A percentile compares a stretch with the other conserved stretches of the same genome.
phyloP scores from a whole-genome alignment of 2,113 vertebrate genomes.

The Phaethon lepturus region DNA sequence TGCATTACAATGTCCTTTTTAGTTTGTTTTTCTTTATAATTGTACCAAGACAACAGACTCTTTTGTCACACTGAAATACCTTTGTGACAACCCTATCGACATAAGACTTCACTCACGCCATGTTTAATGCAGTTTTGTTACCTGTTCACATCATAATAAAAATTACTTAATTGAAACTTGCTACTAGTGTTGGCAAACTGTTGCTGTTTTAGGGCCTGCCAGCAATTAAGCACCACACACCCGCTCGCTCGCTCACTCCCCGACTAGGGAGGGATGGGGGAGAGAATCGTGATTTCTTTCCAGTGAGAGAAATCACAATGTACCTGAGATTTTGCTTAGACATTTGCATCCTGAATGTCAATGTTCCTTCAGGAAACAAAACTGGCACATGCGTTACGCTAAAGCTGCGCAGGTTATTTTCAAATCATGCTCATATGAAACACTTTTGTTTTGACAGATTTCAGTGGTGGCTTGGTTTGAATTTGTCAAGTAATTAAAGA shows the following conservation, averaged over 20 bases:
- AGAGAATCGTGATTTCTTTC: neutral
- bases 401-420: neutral
- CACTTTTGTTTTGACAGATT: neutral
- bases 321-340: neutral
- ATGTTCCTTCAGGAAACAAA: neutral
- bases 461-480: neutral
- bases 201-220: too few relatives aligned
- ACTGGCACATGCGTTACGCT: rapidly evolving
- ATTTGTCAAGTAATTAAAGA: neutral
- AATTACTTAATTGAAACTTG: neutral
- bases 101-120: neutral
- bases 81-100: neutral
- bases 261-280: too few relatives aligned
- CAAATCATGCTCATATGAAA: neutral
- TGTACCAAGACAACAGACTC: neutral
- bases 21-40: neutral
- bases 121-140: neutral
- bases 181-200: neutral
- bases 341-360: neutral
- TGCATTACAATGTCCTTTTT: neutral
- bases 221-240: too few relatives aligned
- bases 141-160: neutral
- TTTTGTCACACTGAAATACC: neutral
- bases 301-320: neutral
- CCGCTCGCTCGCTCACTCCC: too few relatives aligned